Evolutionary conservation across 2,888 invertebrate genomes (phyloP), one percentile per base, ranked within the genome.

Genomic region (Formica aserva): DNA sequence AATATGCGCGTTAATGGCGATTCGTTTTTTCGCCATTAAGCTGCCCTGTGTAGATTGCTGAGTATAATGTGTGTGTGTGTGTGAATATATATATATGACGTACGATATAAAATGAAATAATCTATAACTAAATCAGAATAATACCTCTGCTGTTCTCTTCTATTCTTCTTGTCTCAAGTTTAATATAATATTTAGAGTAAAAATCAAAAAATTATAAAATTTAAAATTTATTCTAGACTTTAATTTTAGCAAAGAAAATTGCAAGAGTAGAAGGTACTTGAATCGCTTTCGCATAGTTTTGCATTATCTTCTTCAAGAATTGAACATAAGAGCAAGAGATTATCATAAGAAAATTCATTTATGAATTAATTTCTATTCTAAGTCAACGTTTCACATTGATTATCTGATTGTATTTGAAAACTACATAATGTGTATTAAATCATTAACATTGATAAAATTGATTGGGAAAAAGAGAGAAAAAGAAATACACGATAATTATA

Each of bases 1-100:
- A 81, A 76, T 84, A 76, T 55, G 52, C 41, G 35, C 55, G 29
- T 81, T 76, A 81, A 85, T 48, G 38, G 26, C 48, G 41, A 72
- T 65, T 38, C 3, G 26, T 67, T 65, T 72, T 52, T 52, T 69
- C 35, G 9, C 13, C 29, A 77, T 84, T 81, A 66, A 72, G 55
- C 67, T 66, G 55, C 18, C 48, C 41, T 18, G 35, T 65, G 65
- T 18, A 4, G 65, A 77, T 38, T 77, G 67, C 4, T 60, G 18
- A 26, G 3, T 45, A 45, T 45, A 15, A 45, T 35, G 35, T 35
- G 35, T 35, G 35, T 35, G 6, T 35, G 35, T 6, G 35, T 35
- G 35, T 35, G 35, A 6, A 6, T 45, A 15, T 15, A 15, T 45
- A 15, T 13, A 45, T 45, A 15, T 22, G 35, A 1, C 9, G 35